These are phyloP conservation scores for Ptyas mucosa DNA, from an alignment of 2,113 vertebrate genomes.

Conservation along the genomic window DNA sequence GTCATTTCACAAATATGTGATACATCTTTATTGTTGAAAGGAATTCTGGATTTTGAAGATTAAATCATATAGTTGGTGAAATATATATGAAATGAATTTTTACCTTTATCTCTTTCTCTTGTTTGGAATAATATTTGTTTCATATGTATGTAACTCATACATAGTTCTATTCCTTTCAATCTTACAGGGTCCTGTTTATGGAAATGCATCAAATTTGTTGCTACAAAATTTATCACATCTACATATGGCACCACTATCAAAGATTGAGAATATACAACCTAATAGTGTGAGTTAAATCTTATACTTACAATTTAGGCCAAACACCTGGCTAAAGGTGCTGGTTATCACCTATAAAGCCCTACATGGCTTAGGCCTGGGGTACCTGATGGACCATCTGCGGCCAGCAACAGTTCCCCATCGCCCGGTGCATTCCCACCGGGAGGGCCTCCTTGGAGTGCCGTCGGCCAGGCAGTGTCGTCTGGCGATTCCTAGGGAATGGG, in stretches of 20 bases:
- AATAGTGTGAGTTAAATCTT: constrained; percentile 76
- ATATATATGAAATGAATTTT: not conserved
- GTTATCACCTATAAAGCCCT: too few species aligned
- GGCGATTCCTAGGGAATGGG: too few species aligned
- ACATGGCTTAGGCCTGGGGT: too few species aligned
- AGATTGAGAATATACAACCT: constrained; percentile 85
- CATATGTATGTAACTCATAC: not conserved
- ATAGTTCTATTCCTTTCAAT: not conserved
- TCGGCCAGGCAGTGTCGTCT: too few species aligned
- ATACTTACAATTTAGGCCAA: rapidly evolving
- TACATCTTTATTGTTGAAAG: not conserved
- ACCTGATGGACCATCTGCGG: too few species aligned
- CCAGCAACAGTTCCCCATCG: too few species aligned
- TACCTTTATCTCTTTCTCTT: not conserved
- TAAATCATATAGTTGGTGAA: not conserved
- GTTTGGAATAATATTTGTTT: not conserved
- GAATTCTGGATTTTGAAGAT: not conserved
- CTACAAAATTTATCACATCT: constrained; percentile 88
- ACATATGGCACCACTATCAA: constrained; percentile 83
- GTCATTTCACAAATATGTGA: not conserved
- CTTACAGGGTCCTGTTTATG: constrained; percentile 79
- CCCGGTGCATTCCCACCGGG: too few species aligned
- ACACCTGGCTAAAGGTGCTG: not conserved
- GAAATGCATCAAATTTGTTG: constrained; percentile 75
- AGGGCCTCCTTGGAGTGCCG: too few species aligned